phyloP scores from a whole-genome alignment of 2,888 invertebrate genomes.

The Caenorhabditis panamensis region DNA sequence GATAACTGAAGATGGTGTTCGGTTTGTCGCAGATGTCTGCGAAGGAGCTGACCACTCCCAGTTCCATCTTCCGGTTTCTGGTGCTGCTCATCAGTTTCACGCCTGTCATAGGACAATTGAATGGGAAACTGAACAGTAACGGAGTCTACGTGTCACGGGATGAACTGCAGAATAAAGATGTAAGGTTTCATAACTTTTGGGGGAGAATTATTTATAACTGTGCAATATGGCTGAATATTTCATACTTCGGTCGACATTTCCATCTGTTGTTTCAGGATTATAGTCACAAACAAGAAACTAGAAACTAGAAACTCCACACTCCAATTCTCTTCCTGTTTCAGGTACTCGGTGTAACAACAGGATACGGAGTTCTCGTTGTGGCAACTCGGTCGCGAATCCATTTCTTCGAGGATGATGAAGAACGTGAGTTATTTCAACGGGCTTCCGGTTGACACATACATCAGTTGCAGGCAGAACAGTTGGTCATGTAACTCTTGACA shows the following conservation, averaged over 20 bases:
- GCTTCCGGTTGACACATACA: slow-evolving; percentile 7
- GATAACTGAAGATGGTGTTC: slow-evolving; percentile 32
- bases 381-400: slow-evolving; percentile 43
- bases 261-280: neutral
- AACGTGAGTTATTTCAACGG: slow-evolving; percentile 30
- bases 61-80: slow-evolving; percentile 43
- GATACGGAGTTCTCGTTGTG: slow-evolving; percentile 39
- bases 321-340: no score
- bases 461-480: slow-evolving; percentile 47
- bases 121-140: slow-evolving; percentile 37
- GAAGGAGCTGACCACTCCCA: slow-evolving; percentile 42
- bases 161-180: slow-evolving; percentile 49
- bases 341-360: slow-evolving; percentile 47
- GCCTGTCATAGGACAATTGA: slow-evolving; percentile 28
- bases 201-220: no score
- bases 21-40: slow-evolving; percentile 26
- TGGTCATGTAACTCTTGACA: slow-evolving; percentile 34
- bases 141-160: slow-evolving; percentile 53
- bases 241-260: no score
- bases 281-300: neutral
- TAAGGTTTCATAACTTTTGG: slow-evolving; percentile 17
- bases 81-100: slow-evolving; percentile 32
- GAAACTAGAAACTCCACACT: no score
- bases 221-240: no score
- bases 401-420: slow-evolving; percentile 44